Conservation (phyloP, 53 echinoderm and acorn worm genomes). For the Crossaster papposus region DNA sequence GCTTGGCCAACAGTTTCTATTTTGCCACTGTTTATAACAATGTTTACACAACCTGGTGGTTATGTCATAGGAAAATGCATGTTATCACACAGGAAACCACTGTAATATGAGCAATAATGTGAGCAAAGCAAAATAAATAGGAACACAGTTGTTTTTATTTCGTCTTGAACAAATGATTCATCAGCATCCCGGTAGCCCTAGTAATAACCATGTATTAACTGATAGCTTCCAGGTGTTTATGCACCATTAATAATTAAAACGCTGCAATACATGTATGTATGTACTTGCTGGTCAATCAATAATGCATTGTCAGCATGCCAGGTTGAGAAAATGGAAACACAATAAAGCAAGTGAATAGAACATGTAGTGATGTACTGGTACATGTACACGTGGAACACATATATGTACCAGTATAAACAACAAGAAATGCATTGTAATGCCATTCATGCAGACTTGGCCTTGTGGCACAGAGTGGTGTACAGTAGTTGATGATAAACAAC, state of each 20-base stretch:
- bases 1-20: not conserved
- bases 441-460: too few species aligned
- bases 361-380: not conserved
- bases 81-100: slow-evolving; percentile 18
- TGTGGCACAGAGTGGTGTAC: too few species aligned
- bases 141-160: slow-evolving; percentile 35
- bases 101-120: not conserved
- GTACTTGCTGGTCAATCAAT: slow-evolving; percentile 61
- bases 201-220: slow-evolving; percentile 26
- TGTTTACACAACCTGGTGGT: slow-evolving; percentile 1
- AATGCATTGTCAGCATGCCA: slow-evolving; percentile 54
- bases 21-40: not conserved
- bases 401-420: too few species aligned
- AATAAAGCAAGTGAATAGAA: not conserved
- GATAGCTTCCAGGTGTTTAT: slow-evolving; percentile 55
- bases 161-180: slow-evolving; percentile 30
- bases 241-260: slow-evolving; percentile 55
- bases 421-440: too few species aligned
- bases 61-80: slow-evolving; percentile 12
- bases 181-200: not conserved
- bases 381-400: too few species aligned
- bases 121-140: not conserved
- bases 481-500: too few species aligned
- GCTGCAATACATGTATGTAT: too few species aligned
- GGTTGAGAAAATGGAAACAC: not conserved